These are phyloP conservation scores for Semibalanus balanoides DNA, from an alignment of 1,140 invertebrate species.

Conservation along the genomic window DNA sequence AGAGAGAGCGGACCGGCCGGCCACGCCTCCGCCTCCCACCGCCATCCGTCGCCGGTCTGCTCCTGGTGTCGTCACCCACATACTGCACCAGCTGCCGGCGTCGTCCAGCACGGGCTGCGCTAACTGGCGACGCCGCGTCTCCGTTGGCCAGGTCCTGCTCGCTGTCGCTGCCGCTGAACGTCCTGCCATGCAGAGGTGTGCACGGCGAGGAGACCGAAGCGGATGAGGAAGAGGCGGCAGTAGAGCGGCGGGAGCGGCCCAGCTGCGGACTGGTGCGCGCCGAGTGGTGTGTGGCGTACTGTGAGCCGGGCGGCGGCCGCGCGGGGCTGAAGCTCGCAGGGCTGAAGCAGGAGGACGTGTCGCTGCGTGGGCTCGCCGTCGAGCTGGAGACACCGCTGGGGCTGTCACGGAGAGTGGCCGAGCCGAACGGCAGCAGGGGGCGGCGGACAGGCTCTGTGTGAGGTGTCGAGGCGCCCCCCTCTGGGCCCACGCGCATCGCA, in stretches of 20 bases:
- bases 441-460: too few relatives aligned
- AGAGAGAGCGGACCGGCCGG: background rate
- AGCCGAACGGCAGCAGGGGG: background rate
- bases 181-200: background rate
- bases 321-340: background rate
- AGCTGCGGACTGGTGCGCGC: background rate
- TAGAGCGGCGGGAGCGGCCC: too few relatives aligned
- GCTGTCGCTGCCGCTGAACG: background rate
- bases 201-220: background rate
- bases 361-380: background rate
- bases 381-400: background rate
- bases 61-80: background rate
- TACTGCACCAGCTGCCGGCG: background rate
- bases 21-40: too few relatives aligned
- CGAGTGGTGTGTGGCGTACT: background rate
- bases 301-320: too few relatives aligned
- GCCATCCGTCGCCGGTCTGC: too few relatives aligned
- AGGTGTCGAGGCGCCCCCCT: background rate
- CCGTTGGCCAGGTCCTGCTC: background rate
- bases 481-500: background rate
- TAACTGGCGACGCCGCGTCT: too few relatives aligned
- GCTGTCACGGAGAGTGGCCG: too few relatives aligned
- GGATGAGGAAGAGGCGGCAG: too few relatives aligned
- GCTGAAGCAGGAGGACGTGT: background rate
- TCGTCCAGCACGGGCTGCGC: too few relatives aligned